Conservation (phyloP, 2,888 invertebrate genomes). For the Tribolium freemani region DNA sequence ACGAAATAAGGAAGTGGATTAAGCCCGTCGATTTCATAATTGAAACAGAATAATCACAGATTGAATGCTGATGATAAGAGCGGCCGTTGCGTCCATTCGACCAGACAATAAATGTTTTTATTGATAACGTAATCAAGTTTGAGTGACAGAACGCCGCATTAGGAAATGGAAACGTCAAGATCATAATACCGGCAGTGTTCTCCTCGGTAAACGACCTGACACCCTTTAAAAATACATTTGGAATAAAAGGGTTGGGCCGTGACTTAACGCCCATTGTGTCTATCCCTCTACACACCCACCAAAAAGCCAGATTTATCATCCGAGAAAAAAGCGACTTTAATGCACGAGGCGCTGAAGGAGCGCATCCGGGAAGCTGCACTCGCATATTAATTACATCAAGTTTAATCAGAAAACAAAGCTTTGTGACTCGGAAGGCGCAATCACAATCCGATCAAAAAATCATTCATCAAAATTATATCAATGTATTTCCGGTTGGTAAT, state of each 20-base stretch:
- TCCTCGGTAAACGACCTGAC: not conserved
- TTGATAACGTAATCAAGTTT: constrained; percentile 41
- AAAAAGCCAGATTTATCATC: constrained; percentile 11
- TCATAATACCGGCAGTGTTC: constrained; percentile 33
- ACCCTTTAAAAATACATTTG: constrained; percentile 7
- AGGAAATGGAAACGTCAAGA: constrained; percentile 42
- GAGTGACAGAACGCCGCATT: constrained; percentile 37
- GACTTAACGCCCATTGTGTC: constrained; percentile 29
- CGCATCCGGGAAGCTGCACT: constrained; percentile 15
- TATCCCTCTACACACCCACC: not conserved
- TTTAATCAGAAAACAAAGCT: constrained; percentile 23
- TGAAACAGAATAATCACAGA: constrained; percentile 11
- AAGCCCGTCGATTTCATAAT: constrained; percentile 18
- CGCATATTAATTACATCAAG: constrained; percentile 23
- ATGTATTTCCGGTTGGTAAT: not conserved
- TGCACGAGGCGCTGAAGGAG: constrained; percentile 13
- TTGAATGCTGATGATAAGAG: constrained; percentile 4
- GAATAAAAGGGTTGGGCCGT: constrained; percentile 9
- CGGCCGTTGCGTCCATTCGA: not conserved
- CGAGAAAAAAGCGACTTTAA: constrained; percentile 7
- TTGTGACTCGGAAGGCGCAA: not conserved
- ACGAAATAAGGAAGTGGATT: constrained; percentile 20
- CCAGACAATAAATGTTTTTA: constrained; percentile 36
- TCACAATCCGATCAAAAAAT: no score
- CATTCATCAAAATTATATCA: no score